Conservation (phyloP, 2,797 vertebrate genomes). For the Erpetoichthys calabaricus region DNA sequence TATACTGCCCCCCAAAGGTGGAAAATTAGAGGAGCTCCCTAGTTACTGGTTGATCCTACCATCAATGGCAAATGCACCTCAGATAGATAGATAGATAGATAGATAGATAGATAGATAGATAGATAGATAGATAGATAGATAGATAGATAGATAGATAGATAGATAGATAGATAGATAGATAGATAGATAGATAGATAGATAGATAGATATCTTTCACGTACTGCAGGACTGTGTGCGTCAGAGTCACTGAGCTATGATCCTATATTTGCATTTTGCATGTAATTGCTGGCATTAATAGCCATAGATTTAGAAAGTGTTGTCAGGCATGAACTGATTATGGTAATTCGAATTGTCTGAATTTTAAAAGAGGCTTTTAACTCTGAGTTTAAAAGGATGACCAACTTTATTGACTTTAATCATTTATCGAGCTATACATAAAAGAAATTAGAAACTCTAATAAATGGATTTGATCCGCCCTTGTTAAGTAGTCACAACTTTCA, state of each 20-base stretch:
- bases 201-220: neutral
- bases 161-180: too few species aligned
- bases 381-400: constrained; percentile 3
- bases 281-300: constrained; percentile 47
- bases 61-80: too few species aligned
- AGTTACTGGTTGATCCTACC: too few species aligned
- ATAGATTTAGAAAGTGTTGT: constrained; percentile 40
- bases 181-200: too few species aligned
- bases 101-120: too few species aligned
- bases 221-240: neutral
- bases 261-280: constrained; percentile 40
- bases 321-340: constrained; percentile 46
- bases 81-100: too few species aligned
- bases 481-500: neutral
- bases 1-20: too few species aligned
- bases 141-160: too few species aligned
- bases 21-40: too few species aligned
- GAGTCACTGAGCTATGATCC: neutral
- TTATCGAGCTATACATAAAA: neutral
- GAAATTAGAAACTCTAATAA: neutral
- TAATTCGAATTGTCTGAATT: constrained; percentile 32
- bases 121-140: too few species aligned
- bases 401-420: constrained; percentile 36
- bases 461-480: neutral
- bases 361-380: constrained; percentile 35